A percentile compares a stretch with the other conserved stretches of the same genome.
Conservation (phyloP, 2,888 invertebrate genomes). For the Oscheius myriophilus region DNA sequence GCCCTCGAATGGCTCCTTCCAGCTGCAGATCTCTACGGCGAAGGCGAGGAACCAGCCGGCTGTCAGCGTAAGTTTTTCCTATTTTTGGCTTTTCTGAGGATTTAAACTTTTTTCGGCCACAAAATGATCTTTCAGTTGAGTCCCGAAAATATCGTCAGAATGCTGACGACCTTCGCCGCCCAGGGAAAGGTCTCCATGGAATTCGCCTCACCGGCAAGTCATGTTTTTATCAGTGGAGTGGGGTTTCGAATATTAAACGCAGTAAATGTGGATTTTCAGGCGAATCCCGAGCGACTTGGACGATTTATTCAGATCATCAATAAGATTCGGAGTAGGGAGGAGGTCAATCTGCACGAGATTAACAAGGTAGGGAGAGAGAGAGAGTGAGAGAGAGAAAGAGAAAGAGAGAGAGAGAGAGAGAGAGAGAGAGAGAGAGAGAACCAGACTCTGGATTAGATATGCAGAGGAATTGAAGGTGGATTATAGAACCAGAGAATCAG, state of each 20-base stretch:
- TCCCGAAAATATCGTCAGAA: neutral
- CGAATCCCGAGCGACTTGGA: slow-evolving; percentile 12
- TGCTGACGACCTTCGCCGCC: neutral
- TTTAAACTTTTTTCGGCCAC: neutral
- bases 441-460: too few relatives aligned
- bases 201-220: neutral
- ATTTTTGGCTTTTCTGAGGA: neutral
- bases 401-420: too few relatives aligned
- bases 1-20: neutral
- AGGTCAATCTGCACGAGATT: slow-evolving; percentile 5
- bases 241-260: too few relatives aligned
- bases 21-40: neutral
- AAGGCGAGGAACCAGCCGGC: slow-evolving; percentile 14
- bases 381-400: too few relatives aligned
- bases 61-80: slow-evolving; percentile 1
- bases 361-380: slow-evolving; percentile 3
- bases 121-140: neutral
- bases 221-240: slow-evolving; percentile 2
- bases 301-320: neutral
- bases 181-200: slow-evolving; percentile 15
- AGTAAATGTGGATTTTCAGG: neutral
- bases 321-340: slow-evolving; percentile 7
- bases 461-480: too few relatives aligned
- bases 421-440: too few relatives aligned
- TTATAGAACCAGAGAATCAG: too few relatives aligned